Base-by-base conservation (phyloP, 2,797 vertebrate genomes). In the Ptychadena robeensis region DNA sequence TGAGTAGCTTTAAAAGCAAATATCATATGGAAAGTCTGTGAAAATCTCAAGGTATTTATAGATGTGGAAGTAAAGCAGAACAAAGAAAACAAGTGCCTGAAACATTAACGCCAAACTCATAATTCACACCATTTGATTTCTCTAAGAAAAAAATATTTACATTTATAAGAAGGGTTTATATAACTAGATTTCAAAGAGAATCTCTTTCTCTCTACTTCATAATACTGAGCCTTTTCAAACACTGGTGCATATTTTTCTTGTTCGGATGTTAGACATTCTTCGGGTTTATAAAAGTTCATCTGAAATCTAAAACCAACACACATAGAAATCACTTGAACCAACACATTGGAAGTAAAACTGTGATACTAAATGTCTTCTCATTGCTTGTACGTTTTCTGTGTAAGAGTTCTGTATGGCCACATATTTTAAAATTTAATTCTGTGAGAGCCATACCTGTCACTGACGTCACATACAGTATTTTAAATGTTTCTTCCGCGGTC, bases 81-180 rank as follows among this genome's bases (percentile, higher is more conserved):
- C 81, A 77, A 82, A 82, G 73, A 82, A 82, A 77, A 82, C 73
- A 78, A 77, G 73, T 64, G 73, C 81, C 78, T 53, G 59, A 78
- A 71, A 82, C 73, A 77, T 77, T 75, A 69, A 82, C 44, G 73
- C 73, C 81, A 82, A 82, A 77, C 53, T 71, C 67, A 78, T 77
- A 82, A 82, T 76, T 82, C 73, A 82, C 73, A 69, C 81, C 73
- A 77, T 77, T 82, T 82, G 66, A 82, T 71, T 82, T 77, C 73
- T 77, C 68, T 31, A 69, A 64, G 48, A 22, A 57, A 82, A 82
- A 82, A 53, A 74, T 82, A 76, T 82, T 76, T 82, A 82, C 73
- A 65, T 76, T 82, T 30, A 59, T 32, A 78, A 69, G 81, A 77
- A 65, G 73, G 65, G 65, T 82, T 82, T 76, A 76, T 81, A 73